Evolutionary conservation across 2,888 invertebrate species (phyloP), one percentile per base, ranked within the genome.

Genomic region (Fissipunctia ypsillon): DNA sequence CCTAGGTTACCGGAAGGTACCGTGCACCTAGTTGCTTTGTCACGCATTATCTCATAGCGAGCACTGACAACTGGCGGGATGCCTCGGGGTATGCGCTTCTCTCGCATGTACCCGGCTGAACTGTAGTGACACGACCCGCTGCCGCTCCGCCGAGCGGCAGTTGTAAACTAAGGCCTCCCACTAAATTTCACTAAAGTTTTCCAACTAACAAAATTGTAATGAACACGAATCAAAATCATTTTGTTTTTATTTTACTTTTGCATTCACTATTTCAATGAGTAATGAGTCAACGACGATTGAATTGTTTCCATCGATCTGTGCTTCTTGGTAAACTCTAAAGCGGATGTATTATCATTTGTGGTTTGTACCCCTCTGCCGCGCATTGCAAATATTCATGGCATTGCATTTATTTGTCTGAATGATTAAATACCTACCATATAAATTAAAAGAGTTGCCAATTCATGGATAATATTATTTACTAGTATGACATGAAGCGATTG

Each of bases 241-340:
- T 71, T 78, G 73, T 82, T 86, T 84, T 85, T 90, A 87, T 92
- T 83, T 93, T 94, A 90, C 82, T 91, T 93, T 91, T 90, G 94
- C 94, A 92, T 93, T 93, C 91, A 89, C 90, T 90, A 88, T 85
- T 83, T 90, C 75, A 87, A 85, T 89, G 90, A 86, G 85, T 87
- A 87, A 89, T 87, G 79, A 87, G 82, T 87, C 82, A 72, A 87
- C 83, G 84, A 89, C 84, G 87, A 86, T 87, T 88, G 86, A 87
- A 88, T 86, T 84, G 81, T 89, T 90, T 88, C 89, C 92, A 93
- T 93, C 93, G 93, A 94, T 93, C 92, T 94, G 89, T 94, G 96
- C 96, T 96, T 96, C 96, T 96, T 96, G 96, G 96, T 96, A 93
- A 95, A 96, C 96, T 96, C 96, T 96, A 94, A 93, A 92, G 96